Conservation (phyloP, 2,113 vertebrate species). For the Dendrocopos noguchii region DNA sequence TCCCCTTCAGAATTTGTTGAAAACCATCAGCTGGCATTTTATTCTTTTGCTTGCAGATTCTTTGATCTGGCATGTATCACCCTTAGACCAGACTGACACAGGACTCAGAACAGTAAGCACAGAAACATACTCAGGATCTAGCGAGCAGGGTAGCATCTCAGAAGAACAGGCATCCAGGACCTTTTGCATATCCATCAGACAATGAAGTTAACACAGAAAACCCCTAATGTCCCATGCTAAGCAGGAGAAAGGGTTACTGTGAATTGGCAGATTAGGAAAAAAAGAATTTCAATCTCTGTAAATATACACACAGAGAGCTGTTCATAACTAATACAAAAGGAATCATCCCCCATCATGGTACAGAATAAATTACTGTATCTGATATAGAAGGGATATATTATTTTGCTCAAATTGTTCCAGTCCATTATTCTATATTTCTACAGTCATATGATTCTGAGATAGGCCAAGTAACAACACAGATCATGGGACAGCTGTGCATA, state of each 20-base stretch:
- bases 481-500: background rate
- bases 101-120: rapidly evolving
- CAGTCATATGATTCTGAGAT: background rate
- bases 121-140: background rate
- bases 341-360: background rate
- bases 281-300: background rate
- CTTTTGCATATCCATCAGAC: background rate
- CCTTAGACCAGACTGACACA: background rate
- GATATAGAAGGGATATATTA: background rate
- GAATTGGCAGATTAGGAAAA: background rate
- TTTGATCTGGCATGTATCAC: background rate
- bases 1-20: background rate
- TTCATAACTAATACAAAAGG: background rate
- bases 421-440: background rate
- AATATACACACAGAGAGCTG: background rate
- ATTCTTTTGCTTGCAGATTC: background rate
- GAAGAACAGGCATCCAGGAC: background rate
- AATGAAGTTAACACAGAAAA: background rate
- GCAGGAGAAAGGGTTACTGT: background rate
- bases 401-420: background rate
- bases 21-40: background rate
- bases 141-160: background rate
- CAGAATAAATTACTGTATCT: background rate
- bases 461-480: background rate
- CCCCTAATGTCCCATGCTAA: background rate